Conservation (phyloP, 2,113 vertebrate species). For the Osmerus eperlanus region DNA sequence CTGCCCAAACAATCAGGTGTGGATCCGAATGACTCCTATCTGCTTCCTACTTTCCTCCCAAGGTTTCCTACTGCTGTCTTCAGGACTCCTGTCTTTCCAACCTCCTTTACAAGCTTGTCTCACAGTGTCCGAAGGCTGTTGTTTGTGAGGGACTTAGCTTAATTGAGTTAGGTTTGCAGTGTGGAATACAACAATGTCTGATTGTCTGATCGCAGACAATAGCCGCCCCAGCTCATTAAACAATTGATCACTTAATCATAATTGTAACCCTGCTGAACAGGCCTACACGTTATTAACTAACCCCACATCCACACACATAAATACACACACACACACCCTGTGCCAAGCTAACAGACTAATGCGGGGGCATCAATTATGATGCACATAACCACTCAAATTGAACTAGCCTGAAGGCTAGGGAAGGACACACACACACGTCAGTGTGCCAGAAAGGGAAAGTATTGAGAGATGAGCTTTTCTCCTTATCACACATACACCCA, state of each 20-base stretch:
- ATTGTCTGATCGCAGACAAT: too few relatives aligned
- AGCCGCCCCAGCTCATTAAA: neutral
- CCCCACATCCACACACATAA: neutral
- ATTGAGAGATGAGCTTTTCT: too few relatives aligned
- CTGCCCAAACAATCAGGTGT: too few relatives aligned
- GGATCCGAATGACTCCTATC: neutral
- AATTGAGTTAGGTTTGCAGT: neutral
- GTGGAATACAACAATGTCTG: neutral
- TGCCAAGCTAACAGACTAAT: too few relatives aligned
- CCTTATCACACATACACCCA: too few relatives aligned
- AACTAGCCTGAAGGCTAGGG: too few relatives aligned
- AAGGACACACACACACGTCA: too few relatives aligned
- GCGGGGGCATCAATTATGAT: too few relatives aligned
- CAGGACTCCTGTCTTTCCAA: neutral
- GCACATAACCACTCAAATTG: too few relatives aligned
- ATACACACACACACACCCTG: neutral
- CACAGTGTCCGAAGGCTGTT: neutral
- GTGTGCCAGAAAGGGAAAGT: too few relatives aligned
- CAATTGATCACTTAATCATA: neutral
- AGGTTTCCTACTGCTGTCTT: neutral
- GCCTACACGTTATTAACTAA: neutral
- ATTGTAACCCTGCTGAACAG: neutral
- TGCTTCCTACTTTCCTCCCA: neutral
- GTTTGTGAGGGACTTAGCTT: too few relatives aligned
- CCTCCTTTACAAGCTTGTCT: neutral